Conservation (phyloP, 2,797 vertebrate genomes). For the Danionella dracula region DNA sequence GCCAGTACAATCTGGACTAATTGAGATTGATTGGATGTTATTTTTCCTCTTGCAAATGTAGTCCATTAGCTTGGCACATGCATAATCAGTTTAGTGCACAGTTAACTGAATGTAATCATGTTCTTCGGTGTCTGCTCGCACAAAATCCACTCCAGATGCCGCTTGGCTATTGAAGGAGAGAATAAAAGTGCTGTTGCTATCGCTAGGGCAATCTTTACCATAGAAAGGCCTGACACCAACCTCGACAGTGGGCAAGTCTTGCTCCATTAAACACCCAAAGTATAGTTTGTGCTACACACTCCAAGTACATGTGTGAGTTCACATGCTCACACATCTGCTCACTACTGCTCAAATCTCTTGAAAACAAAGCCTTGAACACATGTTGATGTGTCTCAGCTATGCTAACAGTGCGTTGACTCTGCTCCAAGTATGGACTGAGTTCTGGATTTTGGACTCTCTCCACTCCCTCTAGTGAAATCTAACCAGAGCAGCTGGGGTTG, state of each 20-base stretch:
- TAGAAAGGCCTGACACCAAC: slow-evolving; percentile 49
- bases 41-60: slow-evolving; percentile 99
- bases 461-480: slow-evolving; percentile 55
- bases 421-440: slow-evolving; percentile 45
- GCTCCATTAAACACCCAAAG: slow-evolving; percentile 55
- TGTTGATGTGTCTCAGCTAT: slow-evolving; percentile 45
- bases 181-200: slow-evolving; percentile 77
- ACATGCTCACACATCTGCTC: slow-evolving; percentile 23
- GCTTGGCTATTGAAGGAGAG: slow-evolving; percentile 76
- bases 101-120: slow-evolving; percentile 99
- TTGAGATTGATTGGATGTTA: slow-evolving; percentile 99
- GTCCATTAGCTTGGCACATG: slow-evolving; percentile 99
- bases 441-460: slow-evolving; percentile 49
- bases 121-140: slow-evolving; percentile 98
- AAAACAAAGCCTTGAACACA: slow-evolving; percentile 42
- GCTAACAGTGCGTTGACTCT: slow-evolving; percentile 46
- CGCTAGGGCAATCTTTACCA: slow-evolving; percentile 65
- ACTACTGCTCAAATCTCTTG: slow-evolving; percentile 17
- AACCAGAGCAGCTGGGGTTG: slow-evolving; percentile 50
- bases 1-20: slow-evolving; percentile 86
- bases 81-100: slow-evolving; percentile 99
- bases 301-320: slow-evolving; percentile 33
- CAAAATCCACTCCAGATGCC: slow-evolving; percentile 97
- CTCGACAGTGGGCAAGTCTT: slow-evolving; percentile 51
- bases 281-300: slow-evolving; percentile 17